Conservation (phyloP, 2,113 vertebrate species). For the Pyrgilauda ruficollis region DNA sequence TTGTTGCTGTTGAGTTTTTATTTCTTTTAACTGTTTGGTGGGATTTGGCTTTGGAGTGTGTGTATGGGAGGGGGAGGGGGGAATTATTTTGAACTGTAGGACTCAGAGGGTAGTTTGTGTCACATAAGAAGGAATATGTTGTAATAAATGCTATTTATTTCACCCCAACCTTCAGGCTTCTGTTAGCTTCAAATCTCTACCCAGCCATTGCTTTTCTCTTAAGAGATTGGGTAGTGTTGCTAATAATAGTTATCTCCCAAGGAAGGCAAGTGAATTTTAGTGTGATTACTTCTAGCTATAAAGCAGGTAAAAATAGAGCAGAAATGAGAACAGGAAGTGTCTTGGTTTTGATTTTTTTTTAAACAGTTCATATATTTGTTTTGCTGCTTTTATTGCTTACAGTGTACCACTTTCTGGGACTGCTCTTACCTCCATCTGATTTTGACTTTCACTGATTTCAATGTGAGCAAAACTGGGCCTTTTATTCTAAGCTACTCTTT, state of each 20-base stretch:
- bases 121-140: constrained; percentile 27
- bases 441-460: not conserved
- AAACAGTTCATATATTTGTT: not conserved
- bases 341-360: not conserved
- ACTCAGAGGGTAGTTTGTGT: constrained; percentile 8
- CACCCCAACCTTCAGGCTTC: constrained; percentile 29
- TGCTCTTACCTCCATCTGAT: not conserved
- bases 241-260: not conserved
- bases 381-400: not conserved
- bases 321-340: constrained; percentile 15
- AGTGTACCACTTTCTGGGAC: not conserved
- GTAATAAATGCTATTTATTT: constrained; percentile 61
- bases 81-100: not conserved
- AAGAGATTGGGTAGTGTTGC: constrained; percentile 44
- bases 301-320: constrained; percentile 28
- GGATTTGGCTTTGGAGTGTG: constrained; percentile 40
- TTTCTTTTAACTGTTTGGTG: constrained; percentile 20
- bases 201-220: constrained; percentile 6
- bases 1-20: constrained; percentile 42
- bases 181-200: constrained; percentile 44
- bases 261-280: constrained; percentile 15
- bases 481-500: not conserved
- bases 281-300: not conserved
- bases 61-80: not conserved
- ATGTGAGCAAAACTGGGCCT: not conserved